phyloP scores from a whole-genome alignment of 2,113 vertebrate genomes.

The Tetrao urogallus region DNA sequence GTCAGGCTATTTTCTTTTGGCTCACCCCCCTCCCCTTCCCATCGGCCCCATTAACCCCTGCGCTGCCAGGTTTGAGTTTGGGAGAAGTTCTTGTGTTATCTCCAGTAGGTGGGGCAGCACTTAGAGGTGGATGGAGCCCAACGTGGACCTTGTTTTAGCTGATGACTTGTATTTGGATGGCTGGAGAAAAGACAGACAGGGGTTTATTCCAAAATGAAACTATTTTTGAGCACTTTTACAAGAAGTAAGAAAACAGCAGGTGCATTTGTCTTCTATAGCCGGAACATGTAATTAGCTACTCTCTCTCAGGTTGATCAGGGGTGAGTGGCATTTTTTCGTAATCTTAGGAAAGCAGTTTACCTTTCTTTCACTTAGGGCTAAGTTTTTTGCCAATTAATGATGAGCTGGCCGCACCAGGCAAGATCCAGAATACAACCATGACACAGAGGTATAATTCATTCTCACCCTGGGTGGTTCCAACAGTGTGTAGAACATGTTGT shows the following conservation, averaged over 20 bases:
- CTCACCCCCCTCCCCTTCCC: conserved; percentile 70
- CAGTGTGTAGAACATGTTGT: accelerated
- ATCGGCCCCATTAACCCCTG: conserved; percentile 81
- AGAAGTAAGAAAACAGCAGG: not conserved
- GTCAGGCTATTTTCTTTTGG: conserved; percentile 73
- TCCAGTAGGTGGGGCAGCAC: not conserved
- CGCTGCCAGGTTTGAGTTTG: conserved; percentile 26
- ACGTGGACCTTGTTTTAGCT: not conserved
- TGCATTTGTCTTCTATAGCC: not conserved
- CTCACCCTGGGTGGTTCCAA: not conserved
- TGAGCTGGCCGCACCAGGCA: not conserved
- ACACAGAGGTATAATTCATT: not conserved
- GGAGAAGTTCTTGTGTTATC: not conserved
- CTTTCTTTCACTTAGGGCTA: not conserved
- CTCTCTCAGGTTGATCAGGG: not conserved
- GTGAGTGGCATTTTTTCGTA: not conserved
- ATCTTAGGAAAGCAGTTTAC: not conserved
- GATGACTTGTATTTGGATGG: not conserved
- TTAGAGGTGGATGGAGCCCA: not conserved
- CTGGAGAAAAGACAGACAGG: not conserved
- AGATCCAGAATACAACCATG: not conserved
- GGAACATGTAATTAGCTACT: not conserved
- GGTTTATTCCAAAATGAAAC: not conserved
- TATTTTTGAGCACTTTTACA: not conserved
- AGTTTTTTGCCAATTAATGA: not conserved